A percentile compares a stretch with the other conserved stretches of the same genome.
phyloP scores from a whole-genome alignment of 2,113 vertebrate species.

The Ceuthmochares aereus region DNA sequence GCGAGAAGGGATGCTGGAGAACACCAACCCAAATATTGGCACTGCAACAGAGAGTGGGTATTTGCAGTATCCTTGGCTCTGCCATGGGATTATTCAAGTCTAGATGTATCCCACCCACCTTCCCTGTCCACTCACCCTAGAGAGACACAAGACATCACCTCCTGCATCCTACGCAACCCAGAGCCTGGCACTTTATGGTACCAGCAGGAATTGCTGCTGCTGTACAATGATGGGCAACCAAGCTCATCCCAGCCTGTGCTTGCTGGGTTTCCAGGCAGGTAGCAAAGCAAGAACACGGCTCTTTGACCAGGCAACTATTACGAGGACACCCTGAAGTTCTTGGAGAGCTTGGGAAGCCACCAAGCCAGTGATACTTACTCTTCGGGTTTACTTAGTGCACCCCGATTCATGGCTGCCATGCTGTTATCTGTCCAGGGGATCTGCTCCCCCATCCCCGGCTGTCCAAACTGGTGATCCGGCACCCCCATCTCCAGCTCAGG shows the following conservation, averaged over 20 bases:
- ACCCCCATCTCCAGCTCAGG: conserved; percentile 77
- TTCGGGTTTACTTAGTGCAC: conserved; percentile 63
- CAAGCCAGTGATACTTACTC: conserved; percentile 71
- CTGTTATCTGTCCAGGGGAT: conserved; percentile 74
- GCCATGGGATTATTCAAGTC: neutral
- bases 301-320: neutral
- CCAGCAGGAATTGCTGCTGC: too few species aligned
- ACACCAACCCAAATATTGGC: neutral
- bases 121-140: neutral
- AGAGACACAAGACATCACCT: neutral
- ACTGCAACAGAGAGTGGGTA: too few species aligned
- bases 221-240: rapidly evolving
- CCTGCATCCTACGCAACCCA: neutral
- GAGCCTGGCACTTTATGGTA: neutral
- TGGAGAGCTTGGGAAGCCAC: neutral
- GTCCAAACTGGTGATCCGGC: conserved; percentile 75
- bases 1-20: neutral
- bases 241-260: neutral
- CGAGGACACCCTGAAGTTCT: neutral
- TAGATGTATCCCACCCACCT: neutral
- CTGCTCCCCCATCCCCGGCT: conserved; percentile 72
- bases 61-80: neutral
- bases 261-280: neutral
- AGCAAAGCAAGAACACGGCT: neutral
- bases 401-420: conserved; percentile 68